These are phyloP conservation scores for Synchiropus splendidus DNA, from an alignment of 2,113 vertebrate species.

Conservation along the genomic window DNA sequence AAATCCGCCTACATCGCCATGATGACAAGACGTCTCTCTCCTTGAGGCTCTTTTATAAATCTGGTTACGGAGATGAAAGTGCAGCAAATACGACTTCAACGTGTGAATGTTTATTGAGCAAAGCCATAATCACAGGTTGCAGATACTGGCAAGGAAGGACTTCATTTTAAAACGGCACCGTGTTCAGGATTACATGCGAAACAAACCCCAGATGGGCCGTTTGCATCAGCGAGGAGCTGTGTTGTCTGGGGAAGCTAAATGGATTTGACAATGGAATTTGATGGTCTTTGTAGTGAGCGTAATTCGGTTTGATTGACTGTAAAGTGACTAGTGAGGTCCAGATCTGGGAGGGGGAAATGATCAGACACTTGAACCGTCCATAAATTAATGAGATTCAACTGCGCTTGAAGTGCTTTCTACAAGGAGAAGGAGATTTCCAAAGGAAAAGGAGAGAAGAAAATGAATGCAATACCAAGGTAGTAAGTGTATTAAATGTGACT, in stretches of 20 bases:
- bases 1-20: no score
- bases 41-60: no score
- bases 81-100: no score
- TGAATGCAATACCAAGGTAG: no score
- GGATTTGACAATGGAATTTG: slow-evolving; percentile 54
- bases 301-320: slow-evolving; percentile 67
- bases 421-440: slow-evolving; percentile 12
- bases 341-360: slow-evolving; percentile 47
- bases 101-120: no score
- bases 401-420: slow-evolving; percentile 35
- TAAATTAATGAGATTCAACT: slow-evolving; percentile 60
- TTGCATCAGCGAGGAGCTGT: slow-evolving; percentile 40
- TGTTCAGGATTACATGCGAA: slow-evolving; percentile 47
- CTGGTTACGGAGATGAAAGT: no score
- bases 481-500: no score
- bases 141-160: no score
- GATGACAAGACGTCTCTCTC: no score
- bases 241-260: slow-evolving; percentile 46
- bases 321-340: slow-evolving; percentile 57
- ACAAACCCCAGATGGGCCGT: slow-evolving; percentile 42
- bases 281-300: slow-evolving; percentile 51
- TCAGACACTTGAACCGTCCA: slow-evolving; percentile 58
- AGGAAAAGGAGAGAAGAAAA: not conserved
- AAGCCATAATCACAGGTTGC: no score
- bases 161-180: no score